These are phyloP conservation scores for Dallia pectoralis DNA, from an alignment of 2,797 vertebrate genomes.

Conservation along the genomic window DNA sequence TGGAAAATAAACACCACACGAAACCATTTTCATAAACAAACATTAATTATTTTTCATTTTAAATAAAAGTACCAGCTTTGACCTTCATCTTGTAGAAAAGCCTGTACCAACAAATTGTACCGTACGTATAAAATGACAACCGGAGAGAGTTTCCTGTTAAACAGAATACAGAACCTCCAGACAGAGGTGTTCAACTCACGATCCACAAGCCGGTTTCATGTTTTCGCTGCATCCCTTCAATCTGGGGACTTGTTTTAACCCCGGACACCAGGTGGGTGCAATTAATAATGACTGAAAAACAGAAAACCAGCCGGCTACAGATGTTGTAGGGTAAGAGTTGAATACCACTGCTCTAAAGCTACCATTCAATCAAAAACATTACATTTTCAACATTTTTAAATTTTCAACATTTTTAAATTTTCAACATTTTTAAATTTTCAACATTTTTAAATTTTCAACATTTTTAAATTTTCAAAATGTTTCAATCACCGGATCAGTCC, in stretches of 20 bases:
- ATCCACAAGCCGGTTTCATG: too few species aligned
- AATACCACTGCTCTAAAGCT: not conserved
- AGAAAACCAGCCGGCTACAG: too few species aligned
- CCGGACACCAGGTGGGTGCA: too few species aligned
- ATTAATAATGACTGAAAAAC: too few species aligned
- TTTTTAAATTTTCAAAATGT: too few species aligned
- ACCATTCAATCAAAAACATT: slow-evolving; percentile 3
- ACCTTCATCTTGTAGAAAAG: slow-evolving; percentile 47
- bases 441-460: too few species aligned
- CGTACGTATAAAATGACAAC: slow-evolving; percentile 38
- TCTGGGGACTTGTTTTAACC: too few species aligned
- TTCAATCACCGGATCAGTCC: slow-evolving; percentile 27
- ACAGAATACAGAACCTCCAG: not conserved
- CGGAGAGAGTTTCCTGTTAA: not conserved
- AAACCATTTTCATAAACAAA: slow-evolving; percentile 41
- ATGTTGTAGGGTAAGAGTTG: too few species aligned
- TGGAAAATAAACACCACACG: slow-evolving; percentile 49
- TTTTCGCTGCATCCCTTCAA: too few species aligned
- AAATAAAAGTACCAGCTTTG: slow-evolving; percentile 68
- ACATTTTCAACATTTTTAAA: slow-evolving; percentile 21
- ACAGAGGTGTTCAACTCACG: not conserved
- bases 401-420: too few species aligned
- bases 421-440: too few species aligned
- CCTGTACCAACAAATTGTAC: slow-evolving; percentile 75
- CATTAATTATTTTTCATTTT: slow-evolving; percentile 38